These are phyloP conservation scores for Argyrosomus regius DNA, from an alignment of 2,797 vertebrate species.

Conservation along the genomic window DNA sequence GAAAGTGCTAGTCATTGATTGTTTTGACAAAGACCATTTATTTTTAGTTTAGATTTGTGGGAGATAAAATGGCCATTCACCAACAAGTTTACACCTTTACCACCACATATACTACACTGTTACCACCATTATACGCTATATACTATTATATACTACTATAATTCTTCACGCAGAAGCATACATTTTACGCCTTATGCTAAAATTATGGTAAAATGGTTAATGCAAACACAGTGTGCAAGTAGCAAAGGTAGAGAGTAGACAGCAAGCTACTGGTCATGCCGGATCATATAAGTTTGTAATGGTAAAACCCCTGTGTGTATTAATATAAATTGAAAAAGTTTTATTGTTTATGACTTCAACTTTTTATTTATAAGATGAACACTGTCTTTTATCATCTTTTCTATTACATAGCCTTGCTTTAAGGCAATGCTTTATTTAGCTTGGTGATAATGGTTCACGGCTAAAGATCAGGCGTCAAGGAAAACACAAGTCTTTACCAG, in stretches of 20 bases:
- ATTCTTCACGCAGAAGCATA: background rate
- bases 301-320: background rate
- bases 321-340: background rate
- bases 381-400: background rate
- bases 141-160: too few species aligned
- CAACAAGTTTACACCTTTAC: background rate
- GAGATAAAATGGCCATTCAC: background rate
- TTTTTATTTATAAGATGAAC: background rate
- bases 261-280: background rate
- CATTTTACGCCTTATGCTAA: too few species aligned
- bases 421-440: background rate
- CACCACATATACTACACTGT: background rate
- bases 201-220: background rate
- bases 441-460: background rate
- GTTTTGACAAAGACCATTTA: background rate
- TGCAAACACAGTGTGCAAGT: background rate
- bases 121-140: too few species aligned
- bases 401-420: background rate
- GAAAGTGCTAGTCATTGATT: background rate
- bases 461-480: background rate
- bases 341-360: background rate
- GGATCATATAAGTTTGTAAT: background rate
- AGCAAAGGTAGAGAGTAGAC: background rate
- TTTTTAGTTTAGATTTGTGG: background rate
- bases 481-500: background rate